Conservation (phyloP, 2,113 vertebrate species). For the Desmodus rotundus region DNA sequence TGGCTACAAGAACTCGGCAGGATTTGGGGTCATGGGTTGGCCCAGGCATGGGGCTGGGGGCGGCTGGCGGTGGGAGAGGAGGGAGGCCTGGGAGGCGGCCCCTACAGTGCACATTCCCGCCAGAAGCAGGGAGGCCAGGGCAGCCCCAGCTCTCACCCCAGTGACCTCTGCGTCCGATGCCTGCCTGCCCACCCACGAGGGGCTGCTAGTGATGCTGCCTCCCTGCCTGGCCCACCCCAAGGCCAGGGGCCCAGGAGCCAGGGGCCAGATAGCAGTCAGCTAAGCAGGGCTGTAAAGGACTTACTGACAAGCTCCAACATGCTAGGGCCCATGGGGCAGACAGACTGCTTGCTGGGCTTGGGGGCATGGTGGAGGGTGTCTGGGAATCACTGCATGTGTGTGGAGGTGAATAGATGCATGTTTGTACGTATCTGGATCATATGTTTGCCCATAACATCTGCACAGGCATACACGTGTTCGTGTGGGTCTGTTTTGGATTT, state of each 20-base stretch:
- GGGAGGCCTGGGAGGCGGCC: slow-evolving; percentile 26
- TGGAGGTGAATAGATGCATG: neutral
- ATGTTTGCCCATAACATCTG: neutral
- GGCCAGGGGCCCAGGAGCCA: slow-evolving; percentile 14
- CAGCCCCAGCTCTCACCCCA: slow-evolving; percentile 54
- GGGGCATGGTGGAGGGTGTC: neutral
- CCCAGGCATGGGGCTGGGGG: neutral
- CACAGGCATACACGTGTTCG: neutral
- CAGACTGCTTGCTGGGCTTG: neutral
- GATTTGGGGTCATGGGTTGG: neutral
- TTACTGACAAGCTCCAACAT: neutral
- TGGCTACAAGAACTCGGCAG: neutral
- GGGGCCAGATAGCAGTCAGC: slow-evolving; percentile 8
- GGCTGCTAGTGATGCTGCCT: slow-evolving; percentile 33
- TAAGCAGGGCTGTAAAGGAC: neutral
- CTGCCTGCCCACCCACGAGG: slow-evolving; percentile 65
- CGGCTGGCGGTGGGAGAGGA: slow-evolving; percentile 1
- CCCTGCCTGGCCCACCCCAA: neutral
- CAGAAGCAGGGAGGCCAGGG: slow-evolving; percentile 40
- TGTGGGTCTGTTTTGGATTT: neutral
- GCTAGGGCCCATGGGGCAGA: neutral
- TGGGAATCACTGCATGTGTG: neutral
- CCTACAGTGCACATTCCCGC: slow-evolving; percentile 54
- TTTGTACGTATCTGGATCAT: neutral
- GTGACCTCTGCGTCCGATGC: slow-evolving; percentile 62